Conservation (phyloP, 1,140 invertebrate genomes). For the Notospermus geniculatus region DNA sequence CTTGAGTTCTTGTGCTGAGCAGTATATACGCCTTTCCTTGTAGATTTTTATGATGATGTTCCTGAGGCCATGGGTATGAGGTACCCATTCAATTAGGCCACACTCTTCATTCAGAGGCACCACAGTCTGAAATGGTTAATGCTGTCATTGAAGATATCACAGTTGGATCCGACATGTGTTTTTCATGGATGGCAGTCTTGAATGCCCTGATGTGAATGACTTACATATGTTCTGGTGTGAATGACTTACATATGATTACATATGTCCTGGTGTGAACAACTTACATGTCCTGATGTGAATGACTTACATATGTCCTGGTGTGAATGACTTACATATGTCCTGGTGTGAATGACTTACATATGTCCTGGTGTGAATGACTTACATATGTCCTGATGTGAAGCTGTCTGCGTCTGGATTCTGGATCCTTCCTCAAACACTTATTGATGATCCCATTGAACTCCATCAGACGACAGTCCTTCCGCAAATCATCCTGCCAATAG, state of each 20-base stretch:
- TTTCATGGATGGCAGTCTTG: too few species aligned
- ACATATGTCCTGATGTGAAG: conserved; percentile 89
- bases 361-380: too few species aligned
- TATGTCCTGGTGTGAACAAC: too few species aligned
- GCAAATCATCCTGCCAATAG: conserved; percentile 74
- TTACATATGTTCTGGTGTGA: too few species aligned
- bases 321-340: conserved; percentile 75
- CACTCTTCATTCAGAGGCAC: conserved; percentile 92
- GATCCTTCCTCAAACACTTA: conserved; percentile 79
- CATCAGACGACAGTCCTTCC: conserved; percentile 94
- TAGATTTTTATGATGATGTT: conserved; percentile 70
- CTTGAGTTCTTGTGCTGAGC: conserved; percentile 61
- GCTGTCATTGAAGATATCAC: too few species aligned
- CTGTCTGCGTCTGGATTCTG: conserved; percentile 77
- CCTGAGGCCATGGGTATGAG: conserved; percentile 78
- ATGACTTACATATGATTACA: not conserved
- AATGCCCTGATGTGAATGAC: too few species aligned
- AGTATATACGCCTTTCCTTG: conserved; percentile 62
- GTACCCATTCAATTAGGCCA: conserved; percentile 94
- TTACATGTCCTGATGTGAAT: not conserved
- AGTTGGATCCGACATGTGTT: too few species aligned
- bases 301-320: not conserved
- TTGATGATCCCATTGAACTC: conserved; percentile 95
- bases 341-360: too few species aligned
- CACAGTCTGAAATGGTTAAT: conserved; percentile 63